phyloP scores from a whole-genome alignment of 2,888 invertebrate genomes.

The Didymodactylos carnosus region DNA sequence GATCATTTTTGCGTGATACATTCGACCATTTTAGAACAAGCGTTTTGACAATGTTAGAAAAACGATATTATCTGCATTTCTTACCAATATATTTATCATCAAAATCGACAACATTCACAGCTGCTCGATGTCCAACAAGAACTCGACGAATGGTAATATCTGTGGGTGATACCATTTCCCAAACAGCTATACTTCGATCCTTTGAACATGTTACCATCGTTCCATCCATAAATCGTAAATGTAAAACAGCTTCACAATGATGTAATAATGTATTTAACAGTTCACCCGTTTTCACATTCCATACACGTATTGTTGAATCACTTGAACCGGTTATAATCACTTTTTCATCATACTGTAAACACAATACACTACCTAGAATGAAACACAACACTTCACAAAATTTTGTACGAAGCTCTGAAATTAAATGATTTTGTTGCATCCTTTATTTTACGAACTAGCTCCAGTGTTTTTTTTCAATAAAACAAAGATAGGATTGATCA shows the following conservation, averaged over 20 bases:
- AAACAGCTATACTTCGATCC: slow-evolving; percentile 96
- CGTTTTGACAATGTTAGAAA: no score
- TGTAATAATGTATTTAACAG: slow-evolving; percentile 96
- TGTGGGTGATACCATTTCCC: slow-evolving; percentile 88
- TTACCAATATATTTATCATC: slow-evolving; percentile 98
- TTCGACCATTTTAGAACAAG: no score
- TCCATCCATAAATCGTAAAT: slow-evolving; percentile 89
- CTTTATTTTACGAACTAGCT: no score
- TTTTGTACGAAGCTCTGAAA: no score
- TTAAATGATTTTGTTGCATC: no score
- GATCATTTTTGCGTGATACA: no score
- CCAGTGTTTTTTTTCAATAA: no score
- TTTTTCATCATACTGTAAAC: slow-evolving; percentile 93
- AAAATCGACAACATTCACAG: slow-evolving; percentile 98
- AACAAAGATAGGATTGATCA: no score
- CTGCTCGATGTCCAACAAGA: slow-evolving; percentile 91
- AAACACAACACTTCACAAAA: no score
- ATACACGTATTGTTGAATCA: slow-evolving; percentile 84
- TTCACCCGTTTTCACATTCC: slow-evolving; percentile 84
- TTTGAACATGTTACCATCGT: slow-evolving; percentile 99
- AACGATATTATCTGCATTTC: no score
- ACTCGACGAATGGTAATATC: slow-evolving; percentile 86
- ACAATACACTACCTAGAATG: slow-evolving; percentile 86
- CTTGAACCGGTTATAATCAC: slow-evolving; percentile 95
- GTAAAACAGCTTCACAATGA: slow-evolving; percentile 95